Conservation (phyloP, 2,113 vertebrate species). For the Paradoxurus hermaphroditus region DNA sequence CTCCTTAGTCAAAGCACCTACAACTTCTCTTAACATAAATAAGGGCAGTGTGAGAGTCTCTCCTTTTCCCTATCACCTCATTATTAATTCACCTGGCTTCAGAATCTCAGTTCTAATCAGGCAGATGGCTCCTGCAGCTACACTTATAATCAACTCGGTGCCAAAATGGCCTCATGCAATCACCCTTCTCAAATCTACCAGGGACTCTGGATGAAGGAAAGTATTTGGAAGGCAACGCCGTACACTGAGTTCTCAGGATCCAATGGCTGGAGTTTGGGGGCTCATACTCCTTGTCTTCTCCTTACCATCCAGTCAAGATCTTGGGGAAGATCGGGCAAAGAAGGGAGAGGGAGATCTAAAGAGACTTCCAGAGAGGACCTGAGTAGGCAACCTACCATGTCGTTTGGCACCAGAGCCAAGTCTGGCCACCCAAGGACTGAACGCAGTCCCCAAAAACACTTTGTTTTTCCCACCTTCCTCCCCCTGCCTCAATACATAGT, state of each 20-base stretch:
- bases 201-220: slow-evolving; percentile 57
- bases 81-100: slow-evolving; percentile 71
- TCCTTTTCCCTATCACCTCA: slow-evolving; percentile 46
- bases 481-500: background rate
- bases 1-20: slow-evolving; percentile 47
- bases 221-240: background rate
- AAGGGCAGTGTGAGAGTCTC: slow-evolving; percentile 48
- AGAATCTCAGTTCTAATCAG: slow-evolving; percentile 74
- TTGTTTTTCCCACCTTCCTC: background rate
- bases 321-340: background rate
- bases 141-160: slow-evolving; percentile 64
- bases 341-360: background rate
- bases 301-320: background rate
- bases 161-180: slow-evolving; percentile 47
- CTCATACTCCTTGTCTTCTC: background rate
- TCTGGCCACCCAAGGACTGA: background rate
- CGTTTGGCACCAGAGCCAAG: background rate
- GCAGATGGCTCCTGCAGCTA: slow-evolving; percentile 33
- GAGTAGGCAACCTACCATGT: background rate
- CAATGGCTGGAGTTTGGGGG: background rate
- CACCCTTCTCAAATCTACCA: slow-evolving; percentile 21
- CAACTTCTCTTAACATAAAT: slow-evolving; percentile 66
- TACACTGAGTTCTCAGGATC: background rate
- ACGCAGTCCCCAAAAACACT: background rate
- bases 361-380: background rate